Evolutionary conservation across 2,113 vertebrate genomes (phyloP).

Genomic region (Canis aureus): DNA sequence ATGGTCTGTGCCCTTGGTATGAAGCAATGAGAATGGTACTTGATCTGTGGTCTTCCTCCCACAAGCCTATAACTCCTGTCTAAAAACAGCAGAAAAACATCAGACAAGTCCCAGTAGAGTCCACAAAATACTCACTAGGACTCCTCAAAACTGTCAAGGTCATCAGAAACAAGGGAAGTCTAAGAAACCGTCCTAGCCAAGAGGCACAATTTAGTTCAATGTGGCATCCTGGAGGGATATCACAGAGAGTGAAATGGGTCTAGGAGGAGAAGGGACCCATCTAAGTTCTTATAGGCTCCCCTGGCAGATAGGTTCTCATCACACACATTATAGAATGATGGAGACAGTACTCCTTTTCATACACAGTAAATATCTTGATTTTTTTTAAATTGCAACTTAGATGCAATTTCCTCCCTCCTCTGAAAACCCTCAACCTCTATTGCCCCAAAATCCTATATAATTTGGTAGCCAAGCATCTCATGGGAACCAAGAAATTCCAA

Average conservation of each 20-base stretch:
- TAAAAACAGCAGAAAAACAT: neutral
- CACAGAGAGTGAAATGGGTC: neutral
- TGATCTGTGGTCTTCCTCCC: neutral
- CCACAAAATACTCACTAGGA: neutral
- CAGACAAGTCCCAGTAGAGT: neutral
- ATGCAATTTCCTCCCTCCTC: neutral
- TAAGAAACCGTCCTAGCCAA: neutral
- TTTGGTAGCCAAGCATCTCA: neutral
- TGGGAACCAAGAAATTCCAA: neutral
- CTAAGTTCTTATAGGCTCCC: neutral
- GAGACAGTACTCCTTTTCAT: neutral
- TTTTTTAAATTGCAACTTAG: neutral
- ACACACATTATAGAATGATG: fast-evolving
- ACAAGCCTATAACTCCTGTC: neutral
- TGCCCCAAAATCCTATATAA: neutral
- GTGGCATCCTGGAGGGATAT: neutral
- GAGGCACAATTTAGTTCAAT: neutral
- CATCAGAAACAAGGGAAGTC: neutral
- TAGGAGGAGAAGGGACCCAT: too few relatives aligned
- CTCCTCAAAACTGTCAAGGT: neutral
- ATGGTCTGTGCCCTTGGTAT: neutral
- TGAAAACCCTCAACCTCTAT: neutral
- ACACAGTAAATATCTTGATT: neutral
- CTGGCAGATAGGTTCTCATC: fast-evolving
- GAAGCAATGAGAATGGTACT: neutral